Evolutionary conservation across 1,140 invertebrate genomes (phyloP).

Genomic region (Probaryconus sp.): DNA sequence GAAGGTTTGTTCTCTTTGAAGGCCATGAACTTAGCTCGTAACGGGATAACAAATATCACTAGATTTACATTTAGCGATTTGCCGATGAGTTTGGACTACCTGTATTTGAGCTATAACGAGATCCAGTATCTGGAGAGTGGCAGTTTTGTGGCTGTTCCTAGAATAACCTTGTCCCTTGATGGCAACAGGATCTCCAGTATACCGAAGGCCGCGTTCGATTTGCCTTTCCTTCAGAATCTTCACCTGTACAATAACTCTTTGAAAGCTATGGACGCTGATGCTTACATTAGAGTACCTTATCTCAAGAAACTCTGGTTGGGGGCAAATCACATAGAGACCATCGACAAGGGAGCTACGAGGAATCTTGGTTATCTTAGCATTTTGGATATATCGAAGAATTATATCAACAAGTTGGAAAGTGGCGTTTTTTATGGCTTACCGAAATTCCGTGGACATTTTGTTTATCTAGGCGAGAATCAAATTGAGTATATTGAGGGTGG

Average conservation of each 20-base stretch:
- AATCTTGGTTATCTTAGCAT: slow-evolving; percentile 51
- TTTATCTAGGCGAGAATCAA: slow-evolving; percentile 50
- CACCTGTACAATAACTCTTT: slow-evolving; percentile 59
- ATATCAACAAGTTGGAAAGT: slow-evolving; percentile 56
- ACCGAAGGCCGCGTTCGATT: slow-evolving; percentile 42
- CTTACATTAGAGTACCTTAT: slow-evolving; percentile 49
- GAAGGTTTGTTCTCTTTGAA: slow-evolving; percentile 44
- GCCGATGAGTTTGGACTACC: slow-evolving; percentile 38
- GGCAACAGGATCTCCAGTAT: slow-evolving; percentile 59
- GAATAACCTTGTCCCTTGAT: slow-evolving; percentile 50
- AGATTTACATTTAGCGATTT: slow-evolving; percentile 45
- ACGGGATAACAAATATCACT: slow-evolving; percentile 49
- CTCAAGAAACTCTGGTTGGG: slow-evolving; percentile 51
- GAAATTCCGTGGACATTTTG: slow-evolving; percentile 18
- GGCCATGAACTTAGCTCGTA: slow-evolving; percentile 56
- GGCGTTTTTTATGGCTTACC: slow-evolving; percentile 63
- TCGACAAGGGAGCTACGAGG: slow-evolving; percentile 53
- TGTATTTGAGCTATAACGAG: slow-evolving; percentile 61
- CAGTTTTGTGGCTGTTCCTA: slow-evolving; percentile 53
- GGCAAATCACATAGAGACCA: slow-evolving; percentile 51
- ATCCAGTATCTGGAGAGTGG: slow-evolving; percentile 50
- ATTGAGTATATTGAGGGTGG: slow-evolving; percentile 59
- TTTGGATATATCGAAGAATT: slow-evolving; percentile 63
- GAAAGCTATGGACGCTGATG: slow-evolving; percentile 55
- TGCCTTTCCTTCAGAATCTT: slow-evolving; percentile 48